These are phyloP conservation scores for Microplitis demolitor DNA, from an alignment of 1,140 invertebrate genomes.

Conservation along the genomic window DNA sequence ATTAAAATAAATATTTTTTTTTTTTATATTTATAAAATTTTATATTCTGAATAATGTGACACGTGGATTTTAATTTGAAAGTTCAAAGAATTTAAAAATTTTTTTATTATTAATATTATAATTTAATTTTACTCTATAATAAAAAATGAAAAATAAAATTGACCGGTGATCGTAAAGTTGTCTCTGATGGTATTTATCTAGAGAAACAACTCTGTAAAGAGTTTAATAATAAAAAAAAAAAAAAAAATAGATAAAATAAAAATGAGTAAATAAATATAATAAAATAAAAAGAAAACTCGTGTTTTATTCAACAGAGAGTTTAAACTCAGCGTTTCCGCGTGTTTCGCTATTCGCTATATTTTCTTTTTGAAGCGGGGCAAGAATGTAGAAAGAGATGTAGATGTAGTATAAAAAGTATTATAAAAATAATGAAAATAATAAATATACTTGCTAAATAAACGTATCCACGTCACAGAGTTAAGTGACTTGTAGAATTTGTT, in stretches of 20 bases:
- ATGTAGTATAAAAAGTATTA: no score
- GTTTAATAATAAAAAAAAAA: slow-evolving; percentile 1
- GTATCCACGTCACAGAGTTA: background rate
- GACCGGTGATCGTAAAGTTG: slow-evolving; percentile 18
- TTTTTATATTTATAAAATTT: no score
- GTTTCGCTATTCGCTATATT: no score
- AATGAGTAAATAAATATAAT: no score
- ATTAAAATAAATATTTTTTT: no score
- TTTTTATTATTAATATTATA: background rate
- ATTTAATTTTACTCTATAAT: background rate
- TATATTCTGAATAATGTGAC: no score
- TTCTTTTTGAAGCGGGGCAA: no score
- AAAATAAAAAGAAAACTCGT: background rate
- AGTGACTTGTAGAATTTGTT: background rate
- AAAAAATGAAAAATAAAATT: slow-evolving; percentile 10
- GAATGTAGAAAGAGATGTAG: no score
- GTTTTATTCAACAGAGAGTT: background rate
- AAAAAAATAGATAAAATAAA: no score
- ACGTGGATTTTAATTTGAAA: no score
- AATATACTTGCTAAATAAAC: background rate
- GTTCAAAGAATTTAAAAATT: background rate
- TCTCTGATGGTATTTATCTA: background rate
- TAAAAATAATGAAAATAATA: no score
- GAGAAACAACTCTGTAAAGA: slow-evolving; percentile 10
- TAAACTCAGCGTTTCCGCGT: no score